Evolutionary conservation across 2,797 vertebrate species (phyloP).

Genomic region (Hirundo rustica): DNA sequence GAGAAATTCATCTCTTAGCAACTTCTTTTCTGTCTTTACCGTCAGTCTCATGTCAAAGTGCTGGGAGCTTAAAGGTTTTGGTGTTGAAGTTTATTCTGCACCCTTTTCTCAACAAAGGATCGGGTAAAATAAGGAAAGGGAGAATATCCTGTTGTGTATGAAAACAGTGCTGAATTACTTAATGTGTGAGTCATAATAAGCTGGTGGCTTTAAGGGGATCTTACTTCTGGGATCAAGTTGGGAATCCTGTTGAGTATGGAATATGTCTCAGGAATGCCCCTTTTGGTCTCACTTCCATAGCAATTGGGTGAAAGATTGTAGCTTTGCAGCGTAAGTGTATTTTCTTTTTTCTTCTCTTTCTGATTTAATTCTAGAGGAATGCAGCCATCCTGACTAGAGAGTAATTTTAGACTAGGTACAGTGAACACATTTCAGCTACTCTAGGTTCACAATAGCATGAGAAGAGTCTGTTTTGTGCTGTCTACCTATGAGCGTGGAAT

Average conservation of each 20-base stretch:
- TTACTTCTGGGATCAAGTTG: neutral
- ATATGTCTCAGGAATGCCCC: neutral
- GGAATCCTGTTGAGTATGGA: neutral
- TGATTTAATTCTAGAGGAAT: neutral
- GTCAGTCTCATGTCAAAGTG: neutral
- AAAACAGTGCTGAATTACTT: neutral
- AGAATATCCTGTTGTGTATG: neutral
- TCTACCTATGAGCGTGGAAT: neutral
- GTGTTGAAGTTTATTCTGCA: neutral
- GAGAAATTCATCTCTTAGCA: constrained; percentile 28
- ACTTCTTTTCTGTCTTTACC: constrained; percentile 35
- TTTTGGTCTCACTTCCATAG: neutral
- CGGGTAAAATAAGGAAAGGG: neutral
- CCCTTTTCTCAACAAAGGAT: neutral
- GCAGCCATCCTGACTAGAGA: neutral
- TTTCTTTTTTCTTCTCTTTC: neutral
- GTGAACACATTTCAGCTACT: neutral
- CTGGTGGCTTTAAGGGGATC: neutral
- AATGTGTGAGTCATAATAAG: neutral
- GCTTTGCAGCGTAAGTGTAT: neutral
- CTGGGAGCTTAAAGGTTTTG: constrained; percentile 9
- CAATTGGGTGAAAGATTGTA: neutral
- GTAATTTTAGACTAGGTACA: neutral
- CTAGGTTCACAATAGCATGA: neutral
- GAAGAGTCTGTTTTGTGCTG: neutral